Evolutionary conservation across 2,888 invertebrate genomes (phyloP), one percentile per base, ranked within the genome.

Genomic region (Orthosia gracilis): DNA sequence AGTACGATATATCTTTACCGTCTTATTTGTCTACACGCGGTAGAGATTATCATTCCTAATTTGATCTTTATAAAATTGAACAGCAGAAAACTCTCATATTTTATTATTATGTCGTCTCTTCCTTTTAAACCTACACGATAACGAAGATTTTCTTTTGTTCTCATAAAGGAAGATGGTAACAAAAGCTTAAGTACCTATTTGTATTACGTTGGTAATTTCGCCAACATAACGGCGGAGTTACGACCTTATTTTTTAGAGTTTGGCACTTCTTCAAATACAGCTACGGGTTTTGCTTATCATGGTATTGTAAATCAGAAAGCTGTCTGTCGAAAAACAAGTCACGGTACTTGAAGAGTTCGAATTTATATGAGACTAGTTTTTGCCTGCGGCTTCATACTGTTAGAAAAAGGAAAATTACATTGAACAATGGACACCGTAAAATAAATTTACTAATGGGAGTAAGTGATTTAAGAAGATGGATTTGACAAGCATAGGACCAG

Each of bases 241-340:
- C 75, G 77, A 73, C 64, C 71, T 69, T 77, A 80, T 78, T 84
- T 84, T 84, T 84, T 78, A 75, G 77, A 80, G 65, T 79, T 85
- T 85, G 84, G 85, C 85, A 86, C 79, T 84, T 73, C 84, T 77
- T 86, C 82, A 86, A 69, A 84, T 84, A 84, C 67, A 75, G 80
- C 75, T 70, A 49, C 21, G 57, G 55, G 18, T 83, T 82, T 86
- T 73, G 77, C 85, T 86, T 84, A 87, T 85, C 84, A 78, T 64
- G 69, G 59, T 40, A 62, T 70, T 66, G 71, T 85, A 82, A 84
- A 85, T 83, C 81, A 83, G 63, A 66, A 70, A 69, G 21, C 55
- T 77, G 67, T 73, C 73, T 45, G 76, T 81, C 77, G 79, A 78
- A 80, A 81, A 82, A 82, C 79, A 83, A 80, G 67, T 69, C 65